Evolutionary conservation across 2,888 invertebrate species (phyloP).

Genomic region (Mesochorus sp.): DNA sequence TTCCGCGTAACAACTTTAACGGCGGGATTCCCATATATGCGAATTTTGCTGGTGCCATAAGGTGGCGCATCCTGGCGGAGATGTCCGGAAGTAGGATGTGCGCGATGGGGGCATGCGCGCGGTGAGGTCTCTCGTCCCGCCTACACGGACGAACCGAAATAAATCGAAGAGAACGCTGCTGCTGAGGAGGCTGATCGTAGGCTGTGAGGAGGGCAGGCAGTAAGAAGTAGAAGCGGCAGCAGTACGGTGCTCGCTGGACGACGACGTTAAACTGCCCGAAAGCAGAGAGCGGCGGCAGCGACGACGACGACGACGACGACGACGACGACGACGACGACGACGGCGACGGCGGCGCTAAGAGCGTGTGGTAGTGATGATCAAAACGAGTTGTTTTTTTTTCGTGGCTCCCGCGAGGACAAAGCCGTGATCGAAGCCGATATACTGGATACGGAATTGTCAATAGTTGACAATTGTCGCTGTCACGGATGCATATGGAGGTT

Average conservation of each 20-base stretch:
- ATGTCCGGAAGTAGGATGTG: slow-evolving; percentile 76
- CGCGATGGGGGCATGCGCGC: slow-evolving; percentile 70
- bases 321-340: too few relatives aligned
- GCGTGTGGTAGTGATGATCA: slow-evolving; percentile 76
- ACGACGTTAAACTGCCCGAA: slow-evolving; percentile 69
- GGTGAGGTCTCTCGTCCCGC: slow-evolving; percentile 70
- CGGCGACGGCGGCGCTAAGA: slow-evolving; percentile 34
- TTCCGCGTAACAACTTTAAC: too few relatives aligned
- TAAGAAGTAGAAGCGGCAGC: too few relatives aligned
- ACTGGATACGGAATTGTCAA: slow-evolving; percentile 67
- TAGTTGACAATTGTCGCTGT: slow-evolving; percentile 73
- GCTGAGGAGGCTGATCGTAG: slow-evolving; percentile 69
- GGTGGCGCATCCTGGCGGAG: slow-evolving; percentile 68
- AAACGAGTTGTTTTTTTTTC: slow-evolving; percentile 77
- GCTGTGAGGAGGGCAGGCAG: slow-evolving; percentile 72
- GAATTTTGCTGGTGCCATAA: not conserved
- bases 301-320: too few relatives aligned
- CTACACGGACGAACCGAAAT: slow-evolving; percentile 78
- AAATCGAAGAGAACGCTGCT: slow-evolving; percentile 82
- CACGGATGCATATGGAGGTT: slow-evolving; percentile 81
- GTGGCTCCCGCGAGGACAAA: slow-evolving; percentile 77
- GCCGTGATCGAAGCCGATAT: slow-evolving; percentile 73
- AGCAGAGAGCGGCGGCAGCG: too few relatives aligned
- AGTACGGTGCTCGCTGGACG: slow-evolving; percentile 77
- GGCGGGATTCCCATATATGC: too few relatives aligned